Conservation (phyloP, 2,888 invertebrate species). For the Anthophora plumipes region DNA sequence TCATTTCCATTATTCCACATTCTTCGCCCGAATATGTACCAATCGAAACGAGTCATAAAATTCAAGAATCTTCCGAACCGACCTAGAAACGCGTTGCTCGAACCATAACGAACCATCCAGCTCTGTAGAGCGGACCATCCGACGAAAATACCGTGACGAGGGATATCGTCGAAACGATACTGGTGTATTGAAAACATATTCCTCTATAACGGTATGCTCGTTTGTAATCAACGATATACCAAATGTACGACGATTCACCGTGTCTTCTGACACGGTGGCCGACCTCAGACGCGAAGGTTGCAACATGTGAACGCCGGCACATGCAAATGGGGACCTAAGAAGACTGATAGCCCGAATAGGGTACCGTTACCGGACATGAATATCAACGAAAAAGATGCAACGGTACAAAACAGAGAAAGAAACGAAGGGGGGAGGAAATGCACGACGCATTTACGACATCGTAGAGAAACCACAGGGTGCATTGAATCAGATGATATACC, state of each 20-base stretch:
- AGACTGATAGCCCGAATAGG: slow-evolving; percentile 53
- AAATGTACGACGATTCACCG: slow-evolving; percentile 6
- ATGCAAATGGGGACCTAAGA: slow-evolving; percentile 60
- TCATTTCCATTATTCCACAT: not conserved
- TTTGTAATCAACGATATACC: slow-evolving; percentile 22
- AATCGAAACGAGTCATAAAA: not conserved
- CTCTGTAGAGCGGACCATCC: not conserved
- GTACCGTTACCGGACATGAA: slow-evolving; percentile 74
- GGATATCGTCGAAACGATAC: slow-evolving; percentile 17
- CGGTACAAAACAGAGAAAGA: slow-evolving; percentile 70
- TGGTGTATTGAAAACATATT: slow-evolving; percentile 31
- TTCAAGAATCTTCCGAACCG: not conserved
- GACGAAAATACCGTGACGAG: slow-evolving; percentile 32
- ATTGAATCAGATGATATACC: not conserved
- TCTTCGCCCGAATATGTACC: no score
- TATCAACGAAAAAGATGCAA: slow-evolving; percentile 76
- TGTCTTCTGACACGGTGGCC: slow-evolving; percentile 28
- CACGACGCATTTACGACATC: slow-evolving; percentile 20
- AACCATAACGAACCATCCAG: not conserved
- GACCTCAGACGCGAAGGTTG: slow-evolving; percentile 10
- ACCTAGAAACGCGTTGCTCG: slow-evolving; percentile 22
- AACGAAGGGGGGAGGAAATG: not conserved
- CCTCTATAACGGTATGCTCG: slow-evolving; percentile 44
- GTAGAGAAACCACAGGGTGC: not conserved
- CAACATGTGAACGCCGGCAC: slow-evolving; percentile 22